Conservation (phyloP, 1,140 invertebrate genomes). For the Anastrepha obliqua region DNA sequence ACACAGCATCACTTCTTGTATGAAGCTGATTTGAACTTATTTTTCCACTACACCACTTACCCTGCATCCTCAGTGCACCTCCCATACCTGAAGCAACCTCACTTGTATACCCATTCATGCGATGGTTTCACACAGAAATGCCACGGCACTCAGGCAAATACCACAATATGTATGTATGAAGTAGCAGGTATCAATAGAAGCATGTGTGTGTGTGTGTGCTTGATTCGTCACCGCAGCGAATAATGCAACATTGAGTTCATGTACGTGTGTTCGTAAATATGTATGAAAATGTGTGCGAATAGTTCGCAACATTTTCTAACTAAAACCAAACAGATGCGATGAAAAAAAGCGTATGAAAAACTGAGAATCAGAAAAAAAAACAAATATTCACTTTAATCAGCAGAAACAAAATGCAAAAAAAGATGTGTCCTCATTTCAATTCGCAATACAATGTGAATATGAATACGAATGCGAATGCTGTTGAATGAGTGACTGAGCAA, state of each 20-base stretch:
- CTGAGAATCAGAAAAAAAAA: background rate
- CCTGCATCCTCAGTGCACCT: too few relatives aligned
- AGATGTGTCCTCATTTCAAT: slow-evolving; percentile 32
- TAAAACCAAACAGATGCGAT: slow-evolving; percentile 35
- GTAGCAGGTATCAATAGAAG: background rate
- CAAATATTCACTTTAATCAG: slow-evolving; percentile 39
- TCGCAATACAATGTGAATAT: slow-evolving; percentile 32
- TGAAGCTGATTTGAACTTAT: background rate
- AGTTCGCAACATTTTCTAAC: slow-evolving; percentile 18
- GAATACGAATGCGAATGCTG: slow-evolving; percentile 31
- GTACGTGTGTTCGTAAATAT: background rate
- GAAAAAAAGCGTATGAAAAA: background rate
- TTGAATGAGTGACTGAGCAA: slow-evolving; percentile 35
- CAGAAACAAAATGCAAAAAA: background rate
- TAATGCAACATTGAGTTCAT: slow-evolving; percentile 18
- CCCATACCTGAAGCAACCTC: background rate
- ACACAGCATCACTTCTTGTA: background rate
- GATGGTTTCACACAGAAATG: slow-evolving; percentile 7
- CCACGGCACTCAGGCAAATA: slow-evolving; percentile 1
- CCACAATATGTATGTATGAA: slow-evolving; percentile 10
- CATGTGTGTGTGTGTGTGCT: background rate
- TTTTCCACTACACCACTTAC: too few relatives aligned
- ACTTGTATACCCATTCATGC: slow-evolving; percentile 10
- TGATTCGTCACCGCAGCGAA: slow-evolving; percentile 16
- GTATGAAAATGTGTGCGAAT: background rate